Evolutionary conservation across 2,113 vertebrate species (phyloP), one percentile per base, ranked within the genome.

Genomic region (Gopherus evgoodei): DNA sequence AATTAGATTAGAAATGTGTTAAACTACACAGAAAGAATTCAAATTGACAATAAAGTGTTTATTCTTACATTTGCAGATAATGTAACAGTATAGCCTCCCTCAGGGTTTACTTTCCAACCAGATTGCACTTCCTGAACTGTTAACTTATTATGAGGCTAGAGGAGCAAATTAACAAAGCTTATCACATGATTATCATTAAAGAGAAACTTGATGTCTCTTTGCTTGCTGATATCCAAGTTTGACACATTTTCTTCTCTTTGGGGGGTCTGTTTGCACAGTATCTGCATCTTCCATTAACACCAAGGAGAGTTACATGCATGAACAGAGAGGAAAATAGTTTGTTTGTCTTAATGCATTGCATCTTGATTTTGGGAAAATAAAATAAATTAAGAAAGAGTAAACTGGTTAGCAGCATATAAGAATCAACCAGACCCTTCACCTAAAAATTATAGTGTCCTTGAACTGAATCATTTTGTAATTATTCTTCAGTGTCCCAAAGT

Each of bases 251-350:
- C 50, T 94, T n/a, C 4, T 0, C 35, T 10, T 52, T 21, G 1
- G 11, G 4, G 5, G 1, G 1, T 62, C 56, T 90, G 11, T 57
- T 87, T 35, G 6, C 9, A 16, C 8, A 0, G 2, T 12, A 0
- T 22, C 69, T 81, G 62, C 49, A 59, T 56, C 12, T 85, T 11
- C 10, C 13, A 24, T 69, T 10, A 81, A 31, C 0, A 3, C 10
- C 11, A 31, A 1, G 21, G 29, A 6, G 49, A 49, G 29, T 22
- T 93, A 22, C 7, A 47, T 44, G 16, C 4, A 1, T 8, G 25
- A 81, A 47, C 6, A 29, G 13, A 38, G 52, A 50, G 27, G 0
- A 0, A 1, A 12, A 8, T 13, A 8, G 53, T 87, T 83, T 6
- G 4, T 84, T 59, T 85, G 8, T 76, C n/a, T 88, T 80, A 35